Conservation (phyloP, 2,113 vertebrate species). For the Podocnemis expansa region DNA sequence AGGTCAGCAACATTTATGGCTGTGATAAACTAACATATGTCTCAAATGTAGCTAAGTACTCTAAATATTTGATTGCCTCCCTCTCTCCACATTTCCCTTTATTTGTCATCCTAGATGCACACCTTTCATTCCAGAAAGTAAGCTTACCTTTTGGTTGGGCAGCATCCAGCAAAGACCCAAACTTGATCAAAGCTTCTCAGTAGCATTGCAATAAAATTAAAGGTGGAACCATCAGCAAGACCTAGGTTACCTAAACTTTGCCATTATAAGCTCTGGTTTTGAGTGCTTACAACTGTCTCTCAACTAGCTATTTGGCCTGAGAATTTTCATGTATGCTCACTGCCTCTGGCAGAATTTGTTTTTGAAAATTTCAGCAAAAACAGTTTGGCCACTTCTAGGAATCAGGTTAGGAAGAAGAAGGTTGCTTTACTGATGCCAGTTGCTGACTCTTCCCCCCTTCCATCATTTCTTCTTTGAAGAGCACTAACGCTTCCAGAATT, state of each 20-base stretch:
- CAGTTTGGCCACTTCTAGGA: not conserved
- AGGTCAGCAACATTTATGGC: not conserved
- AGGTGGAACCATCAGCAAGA: not conserved
- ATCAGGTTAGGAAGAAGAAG: not conserved
- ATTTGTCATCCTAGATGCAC: not conserved
- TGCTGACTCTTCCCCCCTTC: too few relatives aligned
- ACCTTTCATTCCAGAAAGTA: not conserved
- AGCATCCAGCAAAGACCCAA: not conserved
- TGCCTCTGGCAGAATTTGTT: not conserved
- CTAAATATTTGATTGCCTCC: not conserved
- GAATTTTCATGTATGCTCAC: not conserved
- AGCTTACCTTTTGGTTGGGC: not conserved
- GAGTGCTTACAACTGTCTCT: not conserved
- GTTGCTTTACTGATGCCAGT: not conserved
- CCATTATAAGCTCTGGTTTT: accelerated
- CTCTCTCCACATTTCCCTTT: not conserved
- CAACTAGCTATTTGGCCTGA: not conserved
- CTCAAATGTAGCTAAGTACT: not conserved
- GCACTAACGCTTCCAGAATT: too few relatives aligned
- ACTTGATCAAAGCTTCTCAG: not conserved
- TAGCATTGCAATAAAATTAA: accelerated
- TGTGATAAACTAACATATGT: not conserved
- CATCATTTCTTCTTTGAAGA: not conserved
- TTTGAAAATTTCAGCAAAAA: not conserved
- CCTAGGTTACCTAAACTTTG: not conserved